These are phyloP conservation scores for Drosophila sechellia DNA, from an alignment of 1,140 invertebrate species.

Conservation along the genomic window DNA sequence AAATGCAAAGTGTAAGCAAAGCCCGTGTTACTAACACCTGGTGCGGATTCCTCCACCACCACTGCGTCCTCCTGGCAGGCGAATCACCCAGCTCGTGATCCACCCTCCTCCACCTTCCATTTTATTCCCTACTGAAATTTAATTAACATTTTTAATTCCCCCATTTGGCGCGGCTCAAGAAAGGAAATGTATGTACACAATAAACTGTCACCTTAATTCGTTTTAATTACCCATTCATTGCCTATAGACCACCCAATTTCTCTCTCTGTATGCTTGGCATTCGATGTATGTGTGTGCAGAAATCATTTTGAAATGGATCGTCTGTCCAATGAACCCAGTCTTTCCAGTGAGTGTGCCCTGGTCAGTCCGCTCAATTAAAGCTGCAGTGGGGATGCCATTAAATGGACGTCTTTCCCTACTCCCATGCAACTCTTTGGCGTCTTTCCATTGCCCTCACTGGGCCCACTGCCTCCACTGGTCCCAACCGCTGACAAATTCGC, in stretches of 20 bases:
- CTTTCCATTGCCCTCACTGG: conserved; percentile 21
- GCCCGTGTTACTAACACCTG: conserved; percentile 19
- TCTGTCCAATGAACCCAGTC: conserved; percentile 34
- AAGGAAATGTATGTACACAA: background rate
- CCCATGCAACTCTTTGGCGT: conserved; percentile 29
- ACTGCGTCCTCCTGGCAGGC: conserved; percentile 3
- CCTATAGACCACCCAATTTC: background rate
- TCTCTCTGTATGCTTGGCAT: too few species aligned
- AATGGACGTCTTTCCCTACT: conserved; percentile 22
- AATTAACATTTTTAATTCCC: conserved; percentile 51
- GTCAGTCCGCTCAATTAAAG: conserved; percentile 37
- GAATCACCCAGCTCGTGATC: conserved; percentile 33
- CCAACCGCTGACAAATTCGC: conserved; percentile 26
- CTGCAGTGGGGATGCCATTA: conserved; percentile 16
- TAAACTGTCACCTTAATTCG: too few species aligned
- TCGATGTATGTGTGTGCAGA: background rate
- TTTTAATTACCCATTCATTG: background rate
- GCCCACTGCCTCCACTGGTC: conserved; percentile 10
- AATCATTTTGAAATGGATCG: conserved; percentile 17
- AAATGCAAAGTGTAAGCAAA: conserved; percentile 36
- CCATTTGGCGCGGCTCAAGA: conserved; percentile 36
- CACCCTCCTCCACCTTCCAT: background rate
- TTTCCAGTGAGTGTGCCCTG: background rate
- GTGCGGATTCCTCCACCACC: background rate
- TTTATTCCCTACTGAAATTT: conserved; percentile 18